Percentiles rank a stretch among this genome's conserved stretches.
These are phyloP conservation scores for Nixonia krombeini DNA, from an alignment of 1,140 invertebrate species.

Conservation along the genomic window DNA sequence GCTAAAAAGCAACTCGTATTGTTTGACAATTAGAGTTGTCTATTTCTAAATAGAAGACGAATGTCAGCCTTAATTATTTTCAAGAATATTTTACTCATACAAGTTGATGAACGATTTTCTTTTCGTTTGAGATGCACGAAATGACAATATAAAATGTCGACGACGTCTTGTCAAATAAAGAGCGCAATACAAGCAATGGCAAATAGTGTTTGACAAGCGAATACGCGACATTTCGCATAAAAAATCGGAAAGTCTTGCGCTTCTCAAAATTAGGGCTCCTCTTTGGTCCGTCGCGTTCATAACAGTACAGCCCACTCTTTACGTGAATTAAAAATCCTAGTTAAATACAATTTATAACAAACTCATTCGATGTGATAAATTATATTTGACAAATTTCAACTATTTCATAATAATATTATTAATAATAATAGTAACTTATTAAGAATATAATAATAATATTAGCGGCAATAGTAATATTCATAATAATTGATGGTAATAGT, in stretches of 20 bases:
- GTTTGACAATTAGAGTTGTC: too few relatives aligned
- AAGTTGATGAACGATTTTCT: slow-evolving; percentile 16
- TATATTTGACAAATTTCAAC: slow-evolving; percentile 45
- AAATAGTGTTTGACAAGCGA: slow-evolving; percentile 24
- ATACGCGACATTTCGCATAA: not conserved
- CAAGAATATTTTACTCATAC: slow-evolving; percentile 3
- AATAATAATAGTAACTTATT: slow-evolving; percentile 11
- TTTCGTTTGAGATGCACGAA: slow-evolving; percentile 7
- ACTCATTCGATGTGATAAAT: slow-evolving; percentile 53
- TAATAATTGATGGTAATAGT: slow-evolving; percentile 39
- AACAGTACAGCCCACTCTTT: slow-evolving; percentile 56
- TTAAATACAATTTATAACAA: slow-evolving; percentile 60
- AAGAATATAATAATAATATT: slow-evolving; percentile 27
- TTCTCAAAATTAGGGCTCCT: slow-evolving; percentile 53
- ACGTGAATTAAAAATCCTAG: slow-evolving; percentile 51
- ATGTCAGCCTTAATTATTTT: slow-evolving; percentile 35
- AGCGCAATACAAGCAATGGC: slow-evolving; percentile 32
- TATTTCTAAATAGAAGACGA: too few relatives aligned
- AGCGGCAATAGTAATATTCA: slow-evolving; percentile 33
- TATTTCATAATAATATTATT: slow-evolving; percentile 35
- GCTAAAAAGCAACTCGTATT: too few relatives aligned
- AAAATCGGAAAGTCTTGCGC: not conserved
- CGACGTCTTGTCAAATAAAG: slow-evolving; percentile 17
- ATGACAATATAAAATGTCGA: slow-evolving; percentile 7
- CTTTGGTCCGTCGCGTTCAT: slow-evolving; percentile 64